Evolutionary conservation across 2,888 invertebrate species (phyloP).

Genomic region (Fabriciana adippe): DNA sequence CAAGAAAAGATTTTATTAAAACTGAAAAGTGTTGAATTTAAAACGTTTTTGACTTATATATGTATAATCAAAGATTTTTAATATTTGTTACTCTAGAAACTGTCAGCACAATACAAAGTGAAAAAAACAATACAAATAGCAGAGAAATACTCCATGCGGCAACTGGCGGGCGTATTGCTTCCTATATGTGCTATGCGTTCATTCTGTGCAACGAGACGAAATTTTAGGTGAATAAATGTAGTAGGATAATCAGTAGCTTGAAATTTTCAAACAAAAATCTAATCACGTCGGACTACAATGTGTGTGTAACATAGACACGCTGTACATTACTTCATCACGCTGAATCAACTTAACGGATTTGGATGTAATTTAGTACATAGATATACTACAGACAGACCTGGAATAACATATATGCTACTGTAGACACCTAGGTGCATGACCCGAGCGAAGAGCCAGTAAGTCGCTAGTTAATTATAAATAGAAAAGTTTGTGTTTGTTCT

Average conservation of each 20-base stretch:
- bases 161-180: not conserved
- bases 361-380: too few species aligned
- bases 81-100: constrained; percentile 10
- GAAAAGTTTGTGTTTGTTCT: too few species aligned
- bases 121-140: constrained; percentile 10
- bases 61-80: constrained; percentile 15
- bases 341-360: too few species aligned
- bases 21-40: constrained; percentile 6
- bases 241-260: not conserved
- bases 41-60: constrained; percentile 9
- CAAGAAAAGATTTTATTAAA: constrained; percentile 27
- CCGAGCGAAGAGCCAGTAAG: too few species aligned
- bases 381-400: too few species aligned
- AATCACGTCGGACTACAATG: too few species aligned
- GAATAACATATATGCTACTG: too few species aligned
- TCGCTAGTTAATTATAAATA: too few species aligned
- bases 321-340: too few species aligned
- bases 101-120: constrained; percentile 11
- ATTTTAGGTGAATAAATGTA: not conserved
- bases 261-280: not conserved
- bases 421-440: too few species aligned
- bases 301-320: too few species aligned
- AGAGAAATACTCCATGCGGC: constrained; percentile 6
- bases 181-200: not conserved
- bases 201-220: not conserved